These are phyloP conservation scores for Pterocles burchelli DNA, from an alignment of 2,113 vertebrate genomes.

Conservation along the genomic window DNA sequence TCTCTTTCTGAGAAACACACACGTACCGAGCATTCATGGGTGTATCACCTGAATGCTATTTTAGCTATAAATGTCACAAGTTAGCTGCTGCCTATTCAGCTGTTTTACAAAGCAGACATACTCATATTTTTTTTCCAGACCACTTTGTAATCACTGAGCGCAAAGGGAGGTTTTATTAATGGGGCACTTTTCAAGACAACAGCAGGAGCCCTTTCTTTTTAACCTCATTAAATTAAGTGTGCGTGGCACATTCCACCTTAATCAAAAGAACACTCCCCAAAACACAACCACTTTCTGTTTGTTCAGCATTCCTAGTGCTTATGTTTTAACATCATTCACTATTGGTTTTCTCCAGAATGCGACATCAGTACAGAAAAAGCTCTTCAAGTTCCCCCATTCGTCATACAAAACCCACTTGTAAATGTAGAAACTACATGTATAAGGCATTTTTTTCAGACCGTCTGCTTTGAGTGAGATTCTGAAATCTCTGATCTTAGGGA, in stretches of 20 bases:
- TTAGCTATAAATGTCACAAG: background rate
- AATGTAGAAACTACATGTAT: background rate
- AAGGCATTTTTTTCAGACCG: background rate
- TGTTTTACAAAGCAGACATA: background rate
- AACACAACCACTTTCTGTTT: background rate
- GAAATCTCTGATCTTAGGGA: background rate
- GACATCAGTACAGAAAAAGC: background rate
- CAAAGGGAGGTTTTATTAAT: background rate
- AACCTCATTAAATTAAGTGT: background rate
- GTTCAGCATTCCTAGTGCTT: background rate
- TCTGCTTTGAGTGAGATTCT: background rate
- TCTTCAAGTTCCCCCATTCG: background rate
- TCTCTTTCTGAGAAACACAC: background rate
- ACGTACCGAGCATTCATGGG: fast-evolving
- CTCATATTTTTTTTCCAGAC: background rate
- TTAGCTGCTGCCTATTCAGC: background rate
- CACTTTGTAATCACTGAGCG: background rate
- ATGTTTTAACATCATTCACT: background rate
- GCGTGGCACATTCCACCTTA: background rate
- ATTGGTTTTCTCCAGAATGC: background rate
- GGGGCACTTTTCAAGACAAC: background rate
- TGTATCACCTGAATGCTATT: background rate
- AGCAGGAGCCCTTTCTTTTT: background rate
- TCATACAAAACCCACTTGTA: background rate
- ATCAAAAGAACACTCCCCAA: conserved; percentile 34